Evolutionary conservation across 2,113 vertebrate genomes (phyloP).

Genomic region (Cavia porcellus): DNA sequence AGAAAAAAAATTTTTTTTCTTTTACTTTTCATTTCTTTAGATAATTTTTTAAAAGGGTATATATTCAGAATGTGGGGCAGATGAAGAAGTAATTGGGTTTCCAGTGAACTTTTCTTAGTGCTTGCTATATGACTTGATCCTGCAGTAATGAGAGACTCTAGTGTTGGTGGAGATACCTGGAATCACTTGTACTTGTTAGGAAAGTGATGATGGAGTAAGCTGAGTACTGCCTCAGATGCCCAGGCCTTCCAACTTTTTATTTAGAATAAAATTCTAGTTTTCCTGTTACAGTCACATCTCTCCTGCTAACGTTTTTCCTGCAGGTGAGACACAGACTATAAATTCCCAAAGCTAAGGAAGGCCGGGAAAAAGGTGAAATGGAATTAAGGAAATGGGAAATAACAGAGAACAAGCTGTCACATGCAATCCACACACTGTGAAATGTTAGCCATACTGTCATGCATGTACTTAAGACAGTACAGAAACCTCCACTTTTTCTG

Average conservation of each 20-base stretch:
- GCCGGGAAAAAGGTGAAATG: not conserved
- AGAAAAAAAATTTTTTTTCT: not conserved
- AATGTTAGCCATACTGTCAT: not conserved
- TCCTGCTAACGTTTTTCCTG: not conserved
- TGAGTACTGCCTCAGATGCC: not conserved
- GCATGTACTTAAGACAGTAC: not conserved
- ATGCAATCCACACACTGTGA: not conserved
- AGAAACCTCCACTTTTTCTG: not conserved
- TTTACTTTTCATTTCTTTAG: slow-evolving; percentile 27
- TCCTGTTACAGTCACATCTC: not conserved
- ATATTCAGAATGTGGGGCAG: not conserved
- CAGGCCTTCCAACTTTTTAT: not conserved
- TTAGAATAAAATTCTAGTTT: not conserved
- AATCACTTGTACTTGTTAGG: not conserved
- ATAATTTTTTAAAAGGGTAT: not conserved
- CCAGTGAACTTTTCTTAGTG: not conserved
- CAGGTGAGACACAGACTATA: not conserved
- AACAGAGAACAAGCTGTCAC: not conserved
- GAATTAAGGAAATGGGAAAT: not conserved
- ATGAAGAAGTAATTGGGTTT: not conserved
- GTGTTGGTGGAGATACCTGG: not conserved
- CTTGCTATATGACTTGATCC: not conserved
- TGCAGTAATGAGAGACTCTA: not conserved
- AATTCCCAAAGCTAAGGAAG: not conserved
- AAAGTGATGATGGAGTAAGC: not conserved